Evolutionary conservation across 2,113 vertebrate genomes (phyloP).

Genomic region (Misgurnus mizolepis): DNA sequence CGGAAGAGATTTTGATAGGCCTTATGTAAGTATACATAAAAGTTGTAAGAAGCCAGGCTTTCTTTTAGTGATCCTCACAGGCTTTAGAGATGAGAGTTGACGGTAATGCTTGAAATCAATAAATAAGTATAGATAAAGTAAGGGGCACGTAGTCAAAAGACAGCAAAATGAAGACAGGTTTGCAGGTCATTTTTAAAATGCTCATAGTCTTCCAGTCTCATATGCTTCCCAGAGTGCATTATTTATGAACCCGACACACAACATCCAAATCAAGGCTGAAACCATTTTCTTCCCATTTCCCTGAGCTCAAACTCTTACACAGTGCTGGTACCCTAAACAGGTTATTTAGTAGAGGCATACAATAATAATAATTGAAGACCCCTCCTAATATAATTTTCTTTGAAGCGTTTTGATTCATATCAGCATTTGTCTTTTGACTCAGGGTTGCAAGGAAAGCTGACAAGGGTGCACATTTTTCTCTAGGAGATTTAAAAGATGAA

Average conservation of each 20-base stretch:
- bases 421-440: neutral
- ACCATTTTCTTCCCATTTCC: neutral
- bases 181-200: conserved; percentile 6
- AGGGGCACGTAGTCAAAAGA: conserved; percentile 35
- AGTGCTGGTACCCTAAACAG: neutral
- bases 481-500: conserved; percentile 51
- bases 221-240: conserved; percentile 16
- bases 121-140: conserved; percentile 40
- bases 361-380: neutral
- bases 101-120: conserved; percentile 47
- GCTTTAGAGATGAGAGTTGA: conserved; percentile 25
- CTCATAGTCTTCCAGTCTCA: neutral
- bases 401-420: neutral
- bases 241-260: conserved; percentile 15
- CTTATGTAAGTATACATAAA: conserved; percentile 33
- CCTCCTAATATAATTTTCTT: neutral
- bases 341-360: conserved; percentile 1
- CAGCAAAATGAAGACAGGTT: neutral
- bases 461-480: conserved; percentile 53
- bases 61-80: conserved; percentile 42
- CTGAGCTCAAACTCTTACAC: conserved; percentile 1
- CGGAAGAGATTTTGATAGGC: conserved; percentile 37
- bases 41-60: neutral
- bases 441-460: neutral
- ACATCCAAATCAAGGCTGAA: conserved; percentile 28